Percentiles rank a stretch among this genome's conserved stretches.
These are phyloP conservation scores for Chloroclysta siterata DNA, from an alignment of 2,888 invertebrate genomes.

Conservation along the genomic window DNA sequence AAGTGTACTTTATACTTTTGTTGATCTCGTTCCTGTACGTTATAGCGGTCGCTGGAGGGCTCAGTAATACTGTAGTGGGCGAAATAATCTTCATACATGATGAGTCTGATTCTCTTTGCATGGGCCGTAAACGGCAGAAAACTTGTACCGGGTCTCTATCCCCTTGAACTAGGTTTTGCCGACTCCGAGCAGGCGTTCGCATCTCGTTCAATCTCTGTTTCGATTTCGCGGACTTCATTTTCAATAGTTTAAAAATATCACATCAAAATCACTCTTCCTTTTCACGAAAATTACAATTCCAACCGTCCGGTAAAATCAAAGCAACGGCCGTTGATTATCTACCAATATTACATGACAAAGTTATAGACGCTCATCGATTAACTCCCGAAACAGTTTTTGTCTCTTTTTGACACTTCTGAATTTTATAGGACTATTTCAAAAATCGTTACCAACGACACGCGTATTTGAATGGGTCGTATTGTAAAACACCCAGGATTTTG, in stretches of 20 bases:
- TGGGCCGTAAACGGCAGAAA: constrained; percentile 93
- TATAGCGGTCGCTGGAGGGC: constrained; percentile 87
- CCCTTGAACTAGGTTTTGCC: constrained; percentile 66
- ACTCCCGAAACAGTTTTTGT: constrained; percentile 28
- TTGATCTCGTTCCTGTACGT: constrained; percentile 85
- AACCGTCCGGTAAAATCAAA: constrained; percentile 67
- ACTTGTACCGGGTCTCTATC: constrained; percentile 93
- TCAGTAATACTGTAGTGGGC: constrained; percentile 87
- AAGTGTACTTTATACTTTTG: constrained; percentile 90
- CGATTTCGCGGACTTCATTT: constrained; percentile 79
- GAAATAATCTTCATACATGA: constrained; percentile 89
- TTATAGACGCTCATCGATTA: constrained; percentile 30
- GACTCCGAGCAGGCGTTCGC: constrained; percentile 76
- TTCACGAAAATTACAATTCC: constrained; percentile 46
- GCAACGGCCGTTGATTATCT: constrained; percentile 73
- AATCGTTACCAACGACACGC: constrained; percentile 41
- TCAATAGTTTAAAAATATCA: constrained; percentile 46
- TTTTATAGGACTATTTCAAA: constrained; percentile 41
- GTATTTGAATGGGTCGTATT: constrained; percentile 48
- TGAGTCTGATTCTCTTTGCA: constrained; percentile 87
- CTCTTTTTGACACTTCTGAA: constrained; percentile 39
- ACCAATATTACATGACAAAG: constrained; percentile 47
- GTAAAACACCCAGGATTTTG: constrained; percentile 33
- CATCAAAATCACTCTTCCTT: constrained; percentile 47
- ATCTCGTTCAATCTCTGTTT: constrained; percentile 76